Evolutionary conservation across 1,140 invertebrate species (phyloP), one percentile per base, ranked within the genome.

Genomic region (Hydropsyche tenuis): DNA sequence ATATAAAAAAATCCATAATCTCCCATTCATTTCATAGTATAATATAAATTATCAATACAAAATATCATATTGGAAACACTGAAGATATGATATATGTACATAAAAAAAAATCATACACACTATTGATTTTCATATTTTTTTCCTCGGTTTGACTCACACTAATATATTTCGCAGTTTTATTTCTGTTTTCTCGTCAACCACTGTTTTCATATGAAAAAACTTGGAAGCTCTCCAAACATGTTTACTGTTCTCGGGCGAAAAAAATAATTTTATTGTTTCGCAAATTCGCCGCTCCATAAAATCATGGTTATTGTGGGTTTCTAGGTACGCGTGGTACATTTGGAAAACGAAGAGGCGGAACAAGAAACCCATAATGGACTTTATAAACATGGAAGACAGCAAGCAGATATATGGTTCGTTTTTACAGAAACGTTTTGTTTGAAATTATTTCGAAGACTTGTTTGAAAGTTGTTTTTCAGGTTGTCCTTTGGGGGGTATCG

Each of bases 401-500:
- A 89, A 90, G 80, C 89, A 91, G 80, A 93, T 93, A 76, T 94
- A 94, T 84, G 93, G 93, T 91, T 85, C 81, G 72, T 72, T 5
- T 37, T n/a, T n/a, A n/a, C n/a, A n/a, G n/a, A n/a, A n/a, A n/a
- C n/a, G n/a, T n/a, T n/a, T n/a, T n/a, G n/a, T n/a, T n/a, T n/a
- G 9, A 37, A 4, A 37, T 37, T 37, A 37, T 60, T 62, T 27
- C 64, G 18, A 37, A 37, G 30, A n/a, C n/a, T 37, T 37, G 42
- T 37, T 51, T 73, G 51, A 72, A 4, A 6, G 2, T 48, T 43
- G 30, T 56, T 74, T 77, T 86, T 68, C 77, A 95, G 94, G 94
- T 78, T 95, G 93, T 77, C 96, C 96, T 18, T 89, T 97, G 77
- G 96, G 96, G 69, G 95, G 95, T 27, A 94, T 98, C 77, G 96